Conservation (phyloP, 2,888 invertebrate species). For the Drosophila histrio region DNA sequence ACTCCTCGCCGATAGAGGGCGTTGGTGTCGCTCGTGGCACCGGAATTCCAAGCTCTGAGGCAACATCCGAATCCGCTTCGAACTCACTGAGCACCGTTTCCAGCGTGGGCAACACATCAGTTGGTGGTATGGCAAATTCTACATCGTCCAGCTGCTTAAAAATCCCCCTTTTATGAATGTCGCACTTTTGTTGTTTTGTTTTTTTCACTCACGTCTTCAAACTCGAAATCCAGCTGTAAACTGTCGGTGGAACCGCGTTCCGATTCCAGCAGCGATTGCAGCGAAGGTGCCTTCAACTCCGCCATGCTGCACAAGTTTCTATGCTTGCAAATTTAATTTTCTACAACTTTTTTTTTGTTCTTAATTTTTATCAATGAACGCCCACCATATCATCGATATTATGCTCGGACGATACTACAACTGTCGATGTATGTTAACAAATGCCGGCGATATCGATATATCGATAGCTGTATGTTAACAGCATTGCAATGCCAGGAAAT, state of each 20-base stretch:
- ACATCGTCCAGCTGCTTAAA: conserved; percentile 90
- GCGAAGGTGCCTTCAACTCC: conserved; percentile 83
- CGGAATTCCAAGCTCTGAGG: conserved; percentile 82
- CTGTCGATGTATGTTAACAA: neutral
- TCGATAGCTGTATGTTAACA: neutral
- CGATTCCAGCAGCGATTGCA: conserved; percentile 86
- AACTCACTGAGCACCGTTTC: conserved; percentile 93
- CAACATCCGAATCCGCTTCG: conserved; percentile 87
- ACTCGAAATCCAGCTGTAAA: conserved; percentile 88
- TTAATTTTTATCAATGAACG: conserved; percentile 68
- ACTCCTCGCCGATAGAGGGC: conserved; percentile 82
- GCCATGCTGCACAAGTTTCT: conserved; percentile 73
- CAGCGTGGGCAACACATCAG: conserved; percentile 90
- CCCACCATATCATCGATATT: conserved; percentile 59
- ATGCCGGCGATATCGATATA: conserved; percentile 12
- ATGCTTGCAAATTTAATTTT: conserved; percentile 6
- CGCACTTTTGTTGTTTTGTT: conserved; percentile 8
- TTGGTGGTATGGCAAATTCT: conserved; percentile 92
- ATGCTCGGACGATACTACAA: neutral
- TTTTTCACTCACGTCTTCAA: conserved; percentile 40
- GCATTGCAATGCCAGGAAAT: neutral
- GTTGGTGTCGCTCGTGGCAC: conserved; percentile 83
- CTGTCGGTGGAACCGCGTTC: conserved; percentile 89
- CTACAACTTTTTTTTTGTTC: conserved; percentile 9
- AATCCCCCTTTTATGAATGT: neutral